These are phyloP conservation scores for Melikaiella ostensackeni DNA, from an alignment of 2,888 invertebrate genomes.

Conservation along the genomic window DNA sequence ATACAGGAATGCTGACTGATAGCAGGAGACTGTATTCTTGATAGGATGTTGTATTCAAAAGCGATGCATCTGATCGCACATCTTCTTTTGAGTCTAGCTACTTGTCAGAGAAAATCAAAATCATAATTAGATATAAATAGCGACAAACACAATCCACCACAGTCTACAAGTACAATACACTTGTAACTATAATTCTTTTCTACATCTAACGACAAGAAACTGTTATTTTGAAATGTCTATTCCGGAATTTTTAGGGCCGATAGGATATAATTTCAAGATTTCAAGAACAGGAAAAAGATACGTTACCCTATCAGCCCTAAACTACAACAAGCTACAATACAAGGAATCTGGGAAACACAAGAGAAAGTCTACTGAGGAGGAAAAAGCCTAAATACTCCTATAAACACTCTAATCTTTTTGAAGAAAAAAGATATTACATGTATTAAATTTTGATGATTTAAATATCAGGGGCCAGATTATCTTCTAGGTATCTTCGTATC, in stretches of 20 bases:
- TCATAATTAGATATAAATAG: conserved; percentile 6
- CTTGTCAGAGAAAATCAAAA: conserved; percentile 26
- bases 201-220: too few relatives aligned
- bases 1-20: conserved; percentile 95
- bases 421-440: conserved; percentile 15
- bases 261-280: background rate
- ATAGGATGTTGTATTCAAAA: conserved; percentile 62
- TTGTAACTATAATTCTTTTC: background rate
- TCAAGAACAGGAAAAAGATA: background rate
- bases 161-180: background rate
- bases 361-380: background rate
- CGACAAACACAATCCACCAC: background rate
- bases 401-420: conserved; percentile 1
- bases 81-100: conserved; percentile 63
- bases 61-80: conserved; percentile 59
- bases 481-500: background rate
- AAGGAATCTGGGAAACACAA: background rate
- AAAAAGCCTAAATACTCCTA: background rate
- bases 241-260: background rate
- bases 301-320: background rate
- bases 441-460: too few relatives aligned
- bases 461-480: background rate
- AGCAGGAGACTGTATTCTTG: conserved; percentile 87
- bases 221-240: background rate
- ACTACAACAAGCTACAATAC: background rate